Evolutionary conservation across 2,888 invertebrate species (phyloP), one percentile per base, ranked within the genome.

Genomic region (Trichopoda pennipes): DNA sequence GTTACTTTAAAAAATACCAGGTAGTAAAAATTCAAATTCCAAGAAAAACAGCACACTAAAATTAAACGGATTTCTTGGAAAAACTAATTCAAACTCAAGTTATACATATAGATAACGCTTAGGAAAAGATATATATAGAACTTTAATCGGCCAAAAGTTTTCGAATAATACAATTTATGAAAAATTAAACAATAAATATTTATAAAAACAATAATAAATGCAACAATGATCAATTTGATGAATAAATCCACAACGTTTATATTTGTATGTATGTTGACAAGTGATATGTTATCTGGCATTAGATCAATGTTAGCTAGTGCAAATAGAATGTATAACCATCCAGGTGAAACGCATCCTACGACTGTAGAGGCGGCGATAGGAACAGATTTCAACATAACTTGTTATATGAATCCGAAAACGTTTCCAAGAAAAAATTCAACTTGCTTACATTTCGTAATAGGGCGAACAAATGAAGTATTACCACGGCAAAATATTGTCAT

Each of bases 341-440:
- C 88, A 16, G 89, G 89, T 7, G 88, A 87, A 80, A 86, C 88
- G 1, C 72, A 83, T 2, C 89, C 90, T 3, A 75, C 78, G 3
- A 83, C 73, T 16, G 86, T 87, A 8, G 87, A 90, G 51, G 83
- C 88, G 14, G 84, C 85, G 12, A 87, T 89, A 56, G 90, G 90
- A 21, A 86, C 85, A 14, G 86, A 86, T 79, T 87, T 87, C 0
- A 89, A 89, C 63, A 88, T 90, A 38, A 89, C 86, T 51, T 90
- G 90, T 80, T 87, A 86, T 53, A 88, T 90, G 81, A 88, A 90
- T 63, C 85, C 84, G 23, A 81, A 84, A 47, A 76, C 60, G 23
- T 90, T 90, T 80, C 70, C 81, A 4, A 86, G 84, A 0, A 68
- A 85, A 23, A 85, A 87, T 58, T 84, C 86, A 17, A 80, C 79